Percentiles rank a stretch among this genome's conserved stretches.
Conservation (phyloP, 2,797 vertebrate species). For the Enteromius argenteus region DNA sequence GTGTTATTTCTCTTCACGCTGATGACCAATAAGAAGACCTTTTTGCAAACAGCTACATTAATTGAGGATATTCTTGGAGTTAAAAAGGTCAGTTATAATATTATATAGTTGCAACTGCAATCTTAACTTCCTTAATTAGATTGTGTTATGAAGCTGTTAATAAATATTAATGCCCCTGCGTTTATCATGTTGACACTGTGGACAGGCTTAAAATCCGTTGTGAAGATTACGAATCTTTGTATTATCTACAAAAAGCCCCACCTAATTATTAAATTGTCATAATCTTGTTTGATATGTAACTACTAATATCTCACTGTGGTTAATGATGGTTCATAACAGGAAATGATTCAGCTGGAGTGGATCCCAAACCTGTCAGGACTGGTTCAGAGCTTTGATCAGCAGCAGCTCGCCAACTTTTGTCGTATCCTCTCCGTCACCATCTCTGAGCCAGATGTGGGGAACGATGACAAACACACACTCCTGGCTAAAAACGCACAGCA, state of each 20-base stretch:
- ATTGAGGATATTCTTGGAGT: constrained; percentile 98
- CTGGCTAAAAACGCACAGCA: constrained; percentile 97
- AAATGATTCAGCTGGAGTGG: constrained; percentile 97
- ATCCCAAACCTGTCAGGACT: constrained; percentile 92
- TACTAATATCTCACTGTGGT: background rate
- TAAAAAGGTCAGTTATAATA: constrained; percentile 86
- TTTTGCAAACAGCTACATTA: constrained; percentile 95
- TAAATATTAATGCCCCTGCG: background rate
- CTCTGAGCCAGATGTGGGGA: constrained; percentile 94
- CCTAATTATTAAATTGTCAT: background rate
- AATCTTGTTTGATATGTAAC: background rate
- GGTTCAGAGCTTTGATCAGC: constrained; percentile 97
- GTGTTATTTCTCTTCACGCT: constrained; percentile 96
- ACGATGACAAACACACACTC: constrained; percentile 97
- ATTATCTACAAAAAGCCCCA: background rate
- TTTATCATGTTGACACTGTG: background rate
- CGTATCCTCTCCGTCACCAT: constrained; percentile 98
- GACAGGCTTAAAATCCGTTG: background rate
- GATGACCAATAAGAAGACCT: constrained; percentile 99
- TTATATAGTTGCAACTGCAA: background rate
- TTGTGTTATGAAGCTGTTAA: background rate
- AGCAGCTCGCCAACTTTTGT: constrained; percentile 98
- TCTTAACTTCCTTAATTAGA: background rate
- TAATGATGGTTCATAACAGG: constrained; percentile 74
- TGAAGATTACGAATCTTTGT: background rate